Base-by-base conservation (phyloP, 2,888 invertebrate species). In the Diachrysia chrysitis region DNA sequence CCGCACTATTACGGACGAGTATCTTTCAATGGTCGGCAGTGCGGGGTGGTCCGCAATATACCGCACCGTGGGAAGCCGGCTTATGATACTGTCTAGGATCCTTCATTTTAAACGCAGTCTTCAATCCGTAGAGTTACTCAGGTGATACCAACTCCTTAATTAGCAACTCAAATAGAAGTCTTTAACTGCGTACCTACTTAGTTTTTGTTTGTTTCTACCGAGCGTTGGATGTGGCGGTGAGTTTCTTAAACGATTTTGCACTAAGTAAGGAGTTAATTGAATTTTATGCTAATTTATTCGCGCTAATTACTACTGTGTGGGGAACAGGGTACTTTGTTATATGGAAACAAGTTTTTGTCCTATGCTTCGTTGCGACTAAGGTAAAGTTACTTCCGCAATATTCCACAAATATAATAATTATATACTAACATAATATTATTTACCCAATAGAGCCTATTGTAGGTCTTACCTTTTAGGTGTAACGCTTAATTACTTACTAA, bases 251-350 rank as follows among this genome's bases (percentile, higher is more conserved):
- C 84, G 84, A 83, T 88, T 87, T 81, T 82, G 80, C 81, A 82
- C 85, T 86, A 87, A 90, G 83, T 82, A 84, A 79, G 72, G 60
- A 77, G 78, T 81, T 89, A 87, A 89, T 87, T 85, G 83, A 87
- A 87, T 87, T 87, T 85, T 83, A 91, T 88, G 89, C 78, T 85
- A 91, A 91, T 88, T 85, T 85, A 87, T 89, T 84, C 86, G 55
- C 66, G 79, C 82, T 89, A 87, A 89, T 83, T 87, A 85, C 86
- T 83, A 73, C 79, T 72, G 79, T 83, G 76, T 76, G 69, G 71
- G 73, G 80, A 79, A 82, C 76, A 76, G 76, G 76, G 79, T 62
- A 74, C 59, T 78, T 75, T 63, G 57, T 59, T 1, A 19, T 21
- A 17, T 19, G 17, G 23, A 32, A 25, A 12, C 9, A 32, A 55